These are phyloP conservation scores for Telenomus remus DNA, from an alignment of 1,140 invertebrate species.

Conservation along the genomic window DNA sequence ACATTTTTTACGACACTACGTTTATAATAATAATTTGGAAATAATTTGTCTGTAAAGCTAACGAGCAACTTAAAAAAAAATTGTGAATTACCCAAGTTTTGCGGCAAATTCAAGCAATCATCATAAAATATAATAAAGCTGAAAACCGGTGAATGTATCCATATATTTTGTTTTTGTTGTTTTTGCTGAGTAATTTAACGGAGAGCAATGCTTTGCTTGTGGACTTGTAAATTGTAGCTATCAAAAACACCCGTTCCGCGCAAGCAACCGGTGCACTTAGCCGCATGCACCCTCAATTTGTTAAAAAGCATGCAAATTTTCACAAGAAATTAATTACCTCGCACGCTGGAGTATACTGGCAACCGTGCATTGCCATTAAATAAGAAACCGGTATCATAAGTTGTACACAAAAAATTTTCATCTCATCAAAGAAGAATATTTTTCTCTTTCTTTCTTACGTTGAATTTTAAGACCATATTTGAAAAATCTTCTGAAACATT, in stretches of 20 bases:
- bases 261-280: conserved; percentile 25
- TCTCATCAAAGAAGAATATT: too few species aligned
- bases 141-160: background rate
- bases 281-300: conserved; percentile 32
- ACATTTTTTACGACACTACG: too few species aligned
- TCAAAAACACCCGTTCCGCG: conserved; percentile 16
- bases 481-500: too few species aligned
- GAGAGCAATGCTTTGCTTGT: conserved; percentile 12
- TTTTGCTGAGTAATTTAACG: conserved; percentile 14
- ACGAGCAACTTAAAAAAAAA: too few species aligned
- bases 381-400: conserved; percentile 2
- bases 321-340: conserved; percentile 29
- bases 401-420: too few species aligned
- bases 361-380: conserved; percentile 20
- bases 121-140: background rate
- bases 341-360: background rate
- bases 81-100: too few species aligned
- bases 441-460: too few species aligned
- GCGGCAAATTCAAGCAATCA: too few species aligned
- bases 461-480: too few species aligned
- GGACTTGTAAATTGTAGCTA: conserved; percentile 24
- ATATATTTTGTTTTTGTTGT: background rate
- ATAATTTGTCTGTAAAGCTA: too few species aligned
- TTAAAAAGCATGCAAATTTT: conserved; percentile 44
- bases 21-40: too few species aligned